Evolutionary conservation across 92 coral and sea anemone genomes (phyloP).

Genomic region (Epizoanthus ramosus): DNA sequence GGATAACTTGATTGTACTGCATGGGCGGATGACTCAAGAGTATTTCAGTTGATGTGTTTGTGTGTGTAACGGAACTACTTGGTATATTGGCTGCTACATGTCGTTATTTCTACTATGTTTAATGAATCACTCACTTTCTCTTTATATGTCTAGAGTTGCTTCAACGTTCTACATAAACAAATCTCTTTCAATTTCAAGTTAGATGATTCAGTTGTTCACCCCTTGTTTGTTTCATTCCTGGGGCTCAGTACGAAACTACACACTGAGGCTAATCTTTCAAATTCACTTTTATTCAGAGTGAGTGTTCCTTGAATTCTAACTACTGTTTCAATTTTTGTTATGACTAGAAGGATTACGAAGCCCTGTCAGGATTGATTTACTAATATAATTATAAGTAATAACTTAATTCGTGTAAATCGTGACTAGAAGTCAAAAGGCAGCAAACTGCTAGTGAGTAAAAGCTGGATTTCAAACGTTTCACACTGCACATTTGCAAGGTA

Average conservation of each 20-base stretch:
- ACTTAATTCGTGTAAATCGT: neutral
- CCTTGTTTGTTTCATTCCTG: too few relatives aligned
- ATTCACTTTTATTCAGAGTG: too few relatives aligned
- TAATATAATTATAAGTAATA: neutral
- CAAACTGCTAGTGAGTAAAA: neutral
- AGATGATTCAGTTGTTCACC: neutral
- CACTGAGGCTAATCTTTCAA: too few relatives aligned
- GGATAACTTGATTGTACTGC: too few relatives aligned
- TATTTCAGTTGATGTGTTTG: neutral
- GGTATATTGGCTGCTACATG: neutral
- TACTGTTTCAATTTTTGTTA: too few relatives aligned
- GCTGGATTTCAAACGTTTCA: neutral
- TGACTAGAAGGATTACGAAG: neutral
- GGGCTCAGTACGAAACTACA: too few relatives aligned
- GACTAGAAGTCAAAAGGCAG: neutral
- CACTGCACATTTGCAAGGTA: too few relatives aligned
- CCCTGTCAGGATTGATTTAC: neutral
- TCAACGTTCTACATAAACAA: neutral
- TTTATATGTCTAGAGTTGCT: neutral
- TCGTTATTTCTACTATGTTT: neutral
- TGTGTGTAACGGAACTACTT: neutral
- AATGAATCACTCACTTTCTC: neutral
- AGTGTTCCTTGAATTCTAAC: too few relatives aligned
- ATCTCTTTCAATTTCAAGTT: neutral
- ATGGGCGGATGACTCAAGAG: neutral